A percentile compares a stretch with the other conserved stretches of the same genome.
These are phyloP conservation scores for Nansenia antarctica DNA, from an alignment of 2,113 vertebrate genomes.

Conservation along the genomic window DNA sequence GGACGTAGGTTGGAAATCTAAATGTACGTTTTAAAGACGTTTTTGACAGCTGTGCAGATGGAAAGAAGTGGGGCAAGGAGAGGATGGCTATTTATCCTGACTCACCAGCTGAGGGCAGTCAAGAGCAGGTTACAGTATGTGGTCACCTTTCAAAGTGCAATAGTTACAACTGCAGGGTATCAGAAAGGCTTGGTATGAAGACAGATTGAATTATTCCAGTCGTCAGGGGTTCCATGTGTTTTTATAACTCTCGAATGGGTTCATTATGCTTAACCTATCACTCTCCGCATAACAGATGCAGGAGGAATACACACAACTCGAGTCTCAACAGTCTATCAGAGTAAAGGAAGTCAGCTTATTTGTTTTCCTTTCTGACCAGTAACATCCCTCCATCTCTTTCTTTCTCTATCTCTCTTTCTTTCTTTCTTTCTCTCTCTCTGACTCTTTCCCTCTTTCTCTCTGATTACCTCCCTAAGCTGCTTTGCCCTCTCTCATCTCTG, in stretches of 20 bases:
- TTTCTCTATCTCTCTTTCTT: neutral
- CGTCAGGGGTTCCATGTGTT: too few relatives aligned
- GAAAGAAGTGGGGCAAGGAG: too few relatives aligned
- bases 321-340: too few relatives aligned
- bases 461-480: constrained; percentile 24
- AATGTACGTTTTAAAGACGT: neutral
- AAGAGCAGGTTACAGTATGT: neutral
- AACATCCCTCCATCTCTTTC: neutral
- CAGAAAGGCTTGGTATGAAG: neutral
- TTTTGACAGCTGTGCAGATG: neutral
- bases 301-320: too few relatives aligned
- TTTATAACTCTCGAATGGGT: too few relatives aligned
- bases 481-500: constrained; percentile 12
- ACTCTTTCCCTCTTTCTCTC: neutral
- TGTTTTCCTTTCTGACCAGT: neutral
- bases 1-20: neutral
- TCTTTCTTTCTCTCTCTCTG: neutral
- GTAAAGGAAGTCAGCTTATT: too few relatives aligned
- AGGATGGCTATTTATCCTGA: neutral
- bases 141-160: neutral
- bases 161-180: neutral
- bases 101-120: neutral
- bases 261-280: too few relatives aligned
- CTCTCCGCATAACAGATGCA: too few relatives aligned
- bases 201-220: too few relatives aligned